phyloP scores from a whole-genome alignment of 2,797 vertebrate genomes.

The Anguilla marmorata region DNA sequence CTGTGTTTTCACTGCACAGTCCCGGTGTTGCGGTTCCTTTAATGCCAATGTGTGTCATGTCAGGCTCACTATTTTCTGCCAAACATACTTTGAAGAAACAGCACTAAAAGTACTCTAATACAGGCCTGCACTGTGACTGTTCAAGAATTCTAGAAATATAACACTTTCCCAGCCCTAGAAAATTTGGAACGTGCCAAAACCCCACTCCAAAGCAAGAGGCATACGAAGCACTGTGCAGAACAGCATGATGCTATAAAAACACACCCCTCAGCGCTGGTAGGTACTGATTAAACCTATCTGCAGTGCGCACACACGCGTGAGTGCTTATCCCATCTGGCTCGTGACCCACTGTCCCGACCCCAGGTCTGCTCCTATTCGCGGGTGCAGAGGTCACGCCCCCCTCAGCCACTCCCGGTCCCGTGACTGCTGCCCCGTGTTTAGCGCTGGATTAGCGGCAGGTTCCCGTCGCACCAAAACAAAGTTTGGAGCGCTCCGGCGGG shows the following conservation, averaged over 20 bases:
- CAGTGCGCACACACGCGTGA: constrained; percentile 42
- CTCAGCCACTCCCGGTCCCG: constrained; percentile 47
- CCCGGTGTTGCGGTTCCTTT: neutral
- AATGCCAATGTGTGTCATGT: neutral
- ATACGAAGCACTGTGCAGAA: neutral
- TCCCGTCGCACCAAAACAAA: neutral
- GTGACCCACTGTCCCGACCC: constrained; percentile 54
- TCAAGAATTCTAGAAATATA: neutral
- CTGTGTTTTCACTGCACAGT: neutral
- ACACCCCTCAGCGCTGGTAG: constrained; percentile 50
- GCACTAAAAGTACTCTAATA: neutral
- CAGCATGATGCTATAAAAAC: constrained; percentile 14
- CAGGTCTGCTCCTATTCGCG: constrained; percentile 56
- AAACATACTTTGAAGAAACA: neutral
- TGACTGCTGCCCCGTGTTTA: constrained; percentile 47
- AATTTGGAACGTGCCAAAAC: neutral
- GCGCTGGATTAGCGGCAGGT: neutral
- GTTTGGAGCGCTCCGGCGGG: neutral
- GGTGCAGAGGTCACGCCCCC: constrained; percentile 63
- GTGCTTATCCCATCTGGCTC: constrained; percentile 58
- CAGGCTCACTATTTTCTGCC: neutral
- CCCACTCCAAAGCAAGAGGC: neutral
- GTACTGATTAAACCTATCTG: constrained; percentile 74
- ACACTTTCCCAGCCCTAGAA: neutral
- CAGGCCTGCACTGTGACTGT: neutral